Conservation (phyloP, 1,140 invertebrate genomes). For the Eubasilissa regina region DNA sequence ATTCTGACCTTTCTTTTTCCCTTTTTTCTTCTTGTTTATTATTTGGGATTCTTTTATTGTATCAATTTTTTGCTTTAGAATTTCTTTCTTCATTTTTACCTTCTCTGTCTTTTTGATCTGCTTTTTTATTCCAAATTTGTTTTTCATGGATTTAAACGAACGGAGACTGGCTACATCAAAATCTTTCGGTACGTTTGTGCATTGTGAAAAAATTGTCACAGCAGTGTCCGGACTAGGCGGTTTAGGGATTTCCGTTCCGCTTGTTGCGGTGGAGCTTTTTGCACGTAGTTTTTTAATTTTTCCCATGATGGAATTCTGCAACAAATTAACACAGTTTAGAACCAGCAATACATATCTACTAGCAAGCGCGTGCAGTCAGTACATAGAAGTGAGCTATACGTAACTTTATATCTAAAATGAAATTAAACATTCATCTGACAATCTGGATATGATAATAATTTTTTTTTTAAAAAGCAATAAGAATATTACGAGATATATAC, state of each 20-base stretch:
- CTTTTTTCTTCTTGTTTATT: slow-evolving; percentile 32
- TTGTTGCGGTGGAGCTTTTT: background rate
- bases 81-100: slow-evolving; percentile 55
- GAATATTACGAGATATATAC: too few species aligned
- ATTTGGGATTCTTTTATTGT: slow-evolving; percentile 48
- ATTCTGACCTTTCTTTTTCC: slow-evolving; percentile 3
- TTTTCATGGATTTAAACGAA: slow-evolving; percentile 57
- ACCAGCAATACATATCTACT: too few species aligned
- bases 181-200: slow-evolving; percentile 37
- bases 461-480: too few species aligned
- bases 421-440: too few species aligned
- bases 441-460: too few species aligned
- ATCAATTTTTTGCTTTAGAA: slow-evolving; percentile 55
- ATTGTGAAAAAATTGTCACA: slow-evolving; percentile 17
- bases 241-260: background rate
- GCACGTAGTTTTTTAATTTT: slow-evolving; percentile 26
- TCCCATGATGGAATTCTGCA: slow-evolving; percentile 17
- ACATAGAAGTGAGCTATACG: too few species aligned
- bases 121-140: slow-evolving; percentile 58
- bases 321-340: background rate
- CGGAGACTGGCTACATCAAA: slow-evolving; percentile 49
- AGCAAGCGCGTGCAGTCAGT: too few species aligned
- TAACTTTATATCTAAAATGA: too few species aligned
- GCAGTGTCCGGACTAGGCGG: background rate
- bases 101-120: slow-evolving; percentile 56